Evolutionary conservation across 2,113 vertebrate species (phyloP).

Genomic region (Melospiza melodia): DNA sequence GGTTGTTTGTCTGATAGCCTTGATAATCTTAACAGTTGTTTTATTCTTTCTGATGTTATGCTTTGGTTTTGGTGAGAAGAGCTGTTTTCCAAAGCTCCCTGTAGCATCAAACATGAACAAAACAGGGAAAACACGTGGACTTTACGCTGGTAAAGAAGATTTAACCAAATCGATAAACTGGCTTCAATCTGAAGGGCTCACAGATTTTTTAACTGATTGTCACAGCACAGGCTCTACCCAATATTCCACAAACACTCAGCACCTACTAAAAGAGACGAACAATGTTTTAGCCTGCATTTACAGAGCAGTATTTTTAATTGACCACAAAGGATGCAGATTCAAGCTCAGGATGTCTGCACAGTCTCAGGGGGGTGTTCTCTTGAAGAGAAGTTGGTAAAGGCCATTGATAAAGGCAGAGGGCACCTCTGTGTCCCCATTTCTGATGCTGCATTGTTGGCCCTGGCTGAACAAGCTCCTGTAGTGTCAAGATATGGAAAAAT

Average conservation of each 20-base stretch:
- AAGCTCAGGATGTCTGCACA: neutral
- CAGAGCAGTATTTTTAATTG: neutral
- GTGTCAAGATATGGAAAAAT: neutral
- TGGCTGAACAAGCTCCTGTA: neutral
- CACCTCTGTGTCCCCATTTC: neutral
- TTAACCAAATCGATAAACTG: neutral
- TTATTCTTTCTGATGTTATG: neutral
- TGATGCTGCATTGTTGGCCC: neutral
- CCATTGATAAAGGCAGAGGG: neutral
- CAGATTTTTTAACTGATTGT: neutral
- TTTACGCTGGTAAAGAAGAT: neutral
- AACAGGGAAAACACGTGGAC: neutral
- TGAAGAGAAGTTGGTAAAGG: neutral
- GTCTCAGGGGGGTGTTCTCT: neutral
- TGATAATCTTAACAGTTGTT: neutral
- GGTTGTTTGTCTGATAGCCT: neutral
- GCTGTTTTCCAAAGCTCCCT: neutral
- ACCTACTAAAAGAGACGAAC: neutral
- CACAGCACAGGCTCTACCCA: neutral
- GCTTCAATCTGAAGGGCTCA: neutral
- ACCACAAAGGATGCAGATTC: neutral
- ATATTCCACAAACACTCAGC: neutral
- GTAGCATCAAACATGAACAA: neutral
- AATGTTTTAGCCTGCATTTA: neutral
- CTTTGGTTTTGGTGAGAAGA: neutral